Evolutionary conservation across 2,888 invertebrate species (phyloP).

Genomic region (Hedychridium roseum): DNA sequence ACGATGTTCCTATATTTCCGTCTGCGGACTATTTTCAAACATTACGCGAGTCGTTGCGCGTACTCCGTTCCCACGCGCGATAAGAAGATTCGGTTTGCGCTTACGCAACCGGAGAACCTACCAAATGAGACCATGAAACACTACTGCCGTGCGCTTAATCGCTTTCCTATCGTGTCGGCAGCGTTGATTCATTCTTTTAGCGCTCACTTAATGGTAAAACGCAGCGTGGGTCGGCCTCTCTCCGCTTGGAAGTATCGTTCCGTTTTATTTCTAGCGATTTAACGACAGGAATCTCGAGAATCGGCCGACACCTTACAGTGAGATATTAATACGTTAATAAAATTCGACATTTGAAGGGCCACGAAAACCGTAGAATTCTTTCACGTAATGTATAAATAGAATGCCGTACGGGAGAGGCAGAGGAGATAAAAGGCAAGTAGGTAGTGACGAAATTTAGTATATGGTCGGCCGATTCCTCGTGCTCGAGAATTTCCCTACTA

Average conservation of each 20-base stretch:
- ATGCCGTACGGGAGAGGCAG: neutral
- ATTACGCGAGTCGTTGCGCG: too few species aligned
- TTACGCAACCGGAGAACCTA: conserved; percentile 37
- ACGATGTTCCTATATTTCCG: too few species aligned
- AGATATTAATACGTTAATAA: too few species aligned
- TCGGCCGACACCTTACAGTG: too few species aligned
- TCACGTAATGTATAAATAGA: conserved; percentile 23
- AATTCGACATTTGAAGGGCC: too few species aligned
- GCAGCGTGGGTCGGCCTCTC: neutral
- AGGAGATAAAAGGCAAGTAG: conserved; percentile 12
- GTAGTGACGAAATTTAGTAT: conserved; percentile 11
- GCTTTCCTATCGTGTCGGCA: neutral
- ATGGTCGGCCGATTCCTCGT: too few species aligned
- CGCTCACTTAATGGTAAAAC: neutral
- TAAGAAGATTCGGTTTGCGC: conserved; percentile 36
- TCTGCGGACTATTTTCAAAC: too few species aligned
- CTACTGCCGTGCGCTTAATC: neutral
- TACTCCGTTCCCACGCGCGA: conserved; percentile 37
- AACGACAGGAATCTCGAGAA: conserved; percentile 6
- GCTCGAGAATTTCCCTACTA: too few species aligned
- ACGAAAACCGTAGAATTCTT: too few species aligned
- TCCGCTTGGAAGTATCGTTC: too few species aligned
- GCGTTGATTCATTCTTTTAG: neutral
- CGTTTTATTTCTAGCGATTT: too few species aligned
- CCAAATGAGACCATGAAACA: neutral